Conservation (phyloP, 2,797 vertebrate species). For the Odontamblyopus rebecca region DNA sequence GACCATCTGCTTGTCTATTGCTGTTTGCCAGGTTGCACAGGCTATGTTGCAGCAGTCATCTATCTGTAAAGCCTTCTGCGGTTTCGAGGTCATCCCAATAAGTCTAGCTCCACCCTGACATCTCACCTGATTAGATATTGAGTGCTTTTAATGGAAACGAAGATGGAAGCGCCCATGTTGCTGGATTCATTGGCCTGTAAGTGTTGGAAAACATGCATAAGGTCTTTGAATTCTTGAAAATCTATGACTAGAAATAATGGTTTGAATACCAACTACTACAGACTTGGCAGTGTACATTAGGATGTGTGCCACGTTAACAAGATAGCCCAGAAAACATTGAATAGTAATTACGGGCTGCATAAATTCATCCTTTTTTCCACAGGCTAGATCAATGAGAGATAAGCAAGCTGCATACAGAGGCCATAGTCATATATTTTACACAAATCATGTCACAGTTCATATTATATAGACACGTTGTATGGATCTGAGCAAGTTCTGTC, state of each 20-base stretch:
- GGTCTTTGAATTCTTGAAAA: conserved; percentile 2
- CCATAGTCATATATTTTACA: background rate
- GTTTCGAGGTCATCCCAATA: conserved; percentile 15
- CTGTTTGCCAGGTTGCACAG: conserved; percentile 40
- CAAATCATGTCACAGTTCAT: conserved; percentile 4
- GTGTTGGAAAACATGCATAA: conserved; percentile 8
- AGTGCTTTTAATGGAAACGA: conserved; percentile 13
- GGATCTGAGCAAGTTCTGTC: conserved; percentile 14
- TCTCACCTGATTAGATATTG: conserved; percentile 22
- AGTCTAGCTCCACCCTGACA: conserved; percentile 13
- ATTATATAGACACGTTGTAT: conserved; percentile 19
- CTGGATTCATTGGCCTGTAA: conserved; percentile 5
- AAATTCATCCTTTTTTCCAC: conserved; percentile 1
- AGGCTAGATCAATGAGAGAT: conserved; percentile 2
- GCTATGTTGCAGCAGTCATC: conserved; percentile 45
- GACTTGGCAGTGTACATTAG: conserved; percentile 11
- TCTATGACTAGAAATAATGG: background rate
- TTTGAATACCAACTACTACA: background rate
- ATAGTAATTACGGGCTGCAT: conserved; percentile 2
- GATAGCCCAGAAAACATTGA: conserved; percentile 7
- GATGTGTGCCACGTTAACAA: conserved; percentile 9
- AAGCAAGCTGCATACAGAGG: background rate
- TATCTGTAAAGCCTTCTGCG: conserved; percentile 41
- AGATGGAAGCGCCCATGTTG: conserved; percentile 9
- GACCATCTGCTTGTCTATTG: conserved; percentile 72